Percentiles rank a stretch among this genome's conserved stretches.
phyloP scores from a whole-genome alignment of 2,888 invertebrate genomes.

The Nemapogon koenigi region DNA sequence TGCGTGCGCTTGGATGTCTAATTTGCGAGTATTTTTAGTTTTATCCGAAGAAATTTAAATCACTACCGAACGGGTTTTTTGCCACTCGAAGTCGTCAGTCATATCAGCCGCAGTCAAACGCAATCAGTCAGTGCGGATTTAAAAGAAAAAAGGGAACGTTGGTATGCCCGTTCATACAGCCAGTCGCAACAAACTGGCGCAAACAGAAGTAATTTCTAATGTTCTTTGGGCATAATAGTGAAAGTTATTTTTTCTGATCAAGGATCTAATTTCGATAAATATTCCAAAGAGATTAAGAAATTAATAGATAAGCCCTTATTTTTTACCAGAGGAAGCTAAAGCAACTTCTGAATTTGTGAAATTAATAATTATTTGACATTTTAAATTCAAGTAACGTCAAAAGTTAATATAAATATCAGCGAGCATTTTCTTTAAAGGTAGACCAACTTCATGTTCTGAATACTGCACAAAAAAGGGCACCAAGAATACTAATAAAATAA shows the following conservation, averaged over 20 bases:
- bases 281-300: conserved; percentile 16
- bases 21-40: too few relatives aligned
- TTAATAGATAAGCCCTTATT: conserved; percentile 13
- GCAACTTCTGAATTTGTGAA: conserved; percentile 14
- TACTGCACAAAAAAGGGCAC: conserved; percentile 9
- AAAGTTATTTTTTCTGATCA: conserved; percentile 21
- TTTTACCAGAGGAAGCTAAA: conserved; percentile 14
- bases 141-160: too few relatives aligned
- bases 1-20: too few relatives aligned
- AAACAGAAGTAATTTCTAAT: conserved; percentile 18
- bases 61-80: too few relatives aligned
- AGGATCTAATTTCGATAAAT: conserved; percentile 20
- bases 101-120: too few relatives aligned
- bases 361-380: conserved; percentile 14
- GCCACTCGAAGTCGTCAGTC: too few relatives aligned
- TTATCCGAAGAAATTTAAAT: too few relatives aligned
- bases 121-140: too few relatives aligned
- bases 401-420: conserved; percentile 12
- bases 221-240: conserved; percentile 18
- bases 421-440: conserved; percentile 8
- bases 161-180: too few relatives aligned
- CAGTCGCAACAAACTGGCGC: too few relatives aligned
- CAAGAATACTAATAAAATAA: conserved; percentile 11
- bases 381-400: conserved; percentile 14
- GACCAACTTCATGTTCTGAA: conserved; percentile 11